These are phyloP conservation scores for Speoplatyrhinus poulsoni DNA, from an alignment of 2,113 vertebrate species.

Conservation along the genomic window DNA sequence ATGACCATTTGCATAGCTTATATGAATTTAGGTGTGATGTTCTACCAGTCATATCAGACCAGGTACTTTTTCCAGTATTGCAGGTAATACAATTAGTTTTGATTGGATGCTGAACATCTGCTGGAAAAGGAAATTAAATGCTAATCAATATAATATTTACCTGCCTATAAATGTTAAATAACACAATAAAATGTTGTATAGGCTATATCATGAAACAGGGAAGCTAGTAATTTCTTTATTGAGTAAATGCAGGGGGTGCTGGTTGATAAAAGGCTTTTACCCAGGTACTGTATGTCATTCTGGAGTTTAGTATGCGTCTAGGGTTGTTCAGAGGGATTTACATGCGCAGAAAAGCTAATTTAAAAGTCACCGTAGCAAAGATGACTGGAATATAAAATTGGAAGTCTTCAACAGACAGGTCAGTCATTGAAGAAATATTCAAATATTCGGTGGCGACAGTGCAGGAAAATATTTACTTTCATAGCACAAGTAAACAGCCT, in stretches of 20 bases:
- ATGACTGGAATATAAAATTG: slow-evolving; percentile 44
- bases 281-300: slow-evolving; percentile 19
- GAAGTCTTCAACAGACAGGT: slow-evolving; percentile 43
- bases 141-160: too few species aligned
- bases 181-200: slow-evolving; percentile 3
- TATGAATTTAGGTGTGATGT: background rate
- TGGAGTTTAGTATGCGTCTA: slow-evolving; percentile 47
- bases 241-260: slow-evolving; percentile 1
- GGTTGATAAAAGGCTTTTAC: slow-evolving; percentile 8
- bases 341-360: slow-evolving; percentile 37
- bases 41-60: background rate
- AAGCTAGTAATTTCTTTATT: slow-evolving; percentile 5
- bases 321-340: slow-evolving; percentile 42
- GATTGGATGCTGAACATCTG: too few species aligned
- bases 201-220: background rate
- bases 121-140: background rate
- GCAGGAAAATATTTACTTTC: slow-evolving; percentile 12
- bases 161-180: too few species aligned
- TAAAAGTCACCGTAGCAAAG: slow-evolving; percentile 34
- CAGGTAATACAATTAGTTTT: slow-evolving; percentile 22
- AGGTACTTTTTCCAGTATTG: slow-evolving; percentile 22
- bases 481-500: slow-evolving; percentile 41
- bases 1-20: background rate
- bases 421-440: slow-evolving; percentile 45
- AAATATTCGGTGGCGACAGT: slow-evolving; percentile 21